phyloP scores from a whole-genome alignment of 2,888 invertebrate species.

The Seira musarum region DNA sequence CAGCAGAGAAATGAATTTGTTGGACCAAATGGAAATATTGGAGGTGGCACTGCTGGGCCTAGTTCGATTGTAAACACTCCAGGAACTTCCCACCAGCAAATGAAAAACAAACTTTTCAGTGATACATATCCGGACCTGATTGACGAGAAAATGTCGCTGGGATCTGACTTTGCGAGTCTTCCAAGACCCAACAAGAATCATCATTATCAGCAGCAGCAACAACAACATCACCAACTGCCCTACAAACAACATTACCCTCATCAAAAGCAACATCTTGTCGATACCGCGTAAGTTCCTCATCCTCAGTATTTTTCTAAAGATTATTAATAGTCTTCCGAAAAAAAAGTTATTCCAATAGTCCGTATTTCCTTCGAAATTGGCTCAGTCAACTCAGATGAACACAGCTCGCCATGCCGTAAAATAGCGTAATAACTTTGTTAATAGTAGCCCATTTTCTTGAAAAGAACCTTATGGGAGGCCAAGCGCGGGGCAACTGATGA shows the following conservation, averaged over 20 bases:
- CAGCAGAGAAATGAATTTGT: not conserved
- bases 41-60: not conserved
- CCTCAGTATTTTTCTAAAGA: not conserved
- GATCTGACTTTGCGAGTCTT: conserved; percentile 63
- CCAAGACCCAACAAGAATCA: conserved; percentile 62
- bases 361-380: no score
- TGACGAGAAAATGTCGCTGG: conserved; percentile 64
- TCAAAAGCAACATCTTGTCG: conserved; percentile 50
- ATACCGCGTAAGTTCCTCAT: conserved; percentile 41
- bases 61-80: not conserved
- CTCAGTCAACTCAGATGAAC: no score
- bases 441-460: conserved; percentile 44
- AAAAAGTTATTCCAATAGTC: no score
- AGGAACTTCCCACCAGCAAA: no score
- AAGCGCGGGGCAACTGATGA: no score
- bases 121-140: conserved; percentile 64
- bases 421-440: conserved; percentile 49
- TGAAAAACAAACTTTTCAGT: not conserved
- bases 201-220: no score
- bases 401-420: conserved; percentile 52
- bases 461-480: no score
- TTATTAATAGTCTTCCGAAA: no score
- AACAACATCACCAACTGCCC: conserved; percentile 33
- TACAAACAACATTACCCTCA: conserved; percentile 50
- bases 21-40: conserved; percentile 19